Evolutionary conservation across 2,888 invertebrate species (phyloP), one percentile per base, ranked within the genome.

Genomic region (Pedicia rivosa): DNA sequence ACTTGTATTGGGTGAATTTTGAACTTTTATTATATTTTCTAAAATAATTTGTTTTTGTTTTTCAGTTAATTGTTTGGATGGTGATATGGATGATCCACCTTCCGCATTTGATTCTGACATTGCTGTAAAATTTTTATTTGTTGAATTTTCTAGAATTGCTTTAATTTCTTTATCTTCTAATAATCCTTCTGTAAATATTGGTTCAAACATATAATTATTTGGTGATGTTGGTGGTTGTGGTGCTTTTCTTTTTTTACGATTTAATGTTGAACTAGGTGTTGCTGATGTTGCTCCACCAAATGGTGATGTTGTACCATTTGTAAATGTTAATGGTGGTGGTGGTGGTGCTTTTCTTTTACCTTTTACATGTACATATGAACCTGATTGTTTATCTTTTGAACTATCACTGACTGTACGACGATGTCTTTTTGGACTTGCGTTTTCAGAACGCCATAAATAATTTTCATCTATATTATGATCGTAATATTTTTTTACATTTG

Each of bases 321-420:
- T 35, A 44, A 39, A 36, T 42, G 45, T 3, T 17, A 44, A 44
- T n/a, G 49, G 52, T 1, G 79, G 81, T 5, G 81, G 81, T 44
- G 66, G 68, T 1, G 81, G 81, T 1, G 81, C 81, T 50, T 70
- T 72, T 35, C 81, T 60, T 54, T 82, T 82, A 16, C 81, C 81
- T 45, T 78, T 78, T 1, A 81, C 80, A 61, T 81, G 77, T 16
- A 64, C 55, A 46, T 64, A 65, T 3, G 64, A 59, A 4, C 70
- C 69, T 8, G 72, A 65, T 44, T 68, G 68, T 32, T 68, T 66
- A 41, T 67, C 68, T 44, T 67, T 66, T 16, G 69, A 65, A 12
- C 65, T 65, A 57, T 75, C 74, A 50, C 74, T 76, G n/a, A 67
- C 65, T 15, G 72, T 70, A 47, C 74, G 62, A 29, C 73, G 60